phyloP scores from a whole-genome alignment of 2,113 vertebrate genomes.

The Saguinus imperator region DNA sequence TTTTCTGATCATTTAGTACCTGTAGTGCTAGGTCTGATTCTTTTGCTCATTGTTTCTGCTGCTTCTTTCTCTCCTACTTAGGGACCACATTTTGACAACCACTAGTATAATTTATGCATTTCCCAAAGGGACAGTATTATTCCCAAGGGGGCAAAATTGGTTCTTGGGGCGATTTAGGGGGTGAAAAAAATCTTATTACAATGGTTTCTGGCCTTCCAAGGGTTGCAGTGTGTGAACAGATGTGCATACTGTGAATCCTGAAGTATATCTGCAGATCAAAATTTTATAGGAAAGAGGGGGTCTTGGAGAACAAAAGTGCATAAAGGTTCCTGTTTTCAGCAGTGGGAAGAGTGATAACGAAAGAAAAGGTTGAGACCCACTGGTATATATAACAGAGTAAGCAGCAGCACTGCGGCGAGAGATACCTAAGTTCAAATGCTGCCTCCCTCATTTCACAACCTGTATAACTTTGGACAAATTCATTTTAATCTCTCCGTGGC shows the following conservation, averaged over 20 bases:
- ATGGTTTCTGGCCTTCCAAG: not conserved
- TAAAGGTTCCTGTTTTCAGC: not conserved
- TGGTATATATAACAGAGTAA: not conserved
- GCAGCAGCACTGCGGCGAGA: rapidly evolving
- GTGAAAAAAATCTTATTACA: not conserved
- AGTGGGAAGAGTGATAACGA: not conserved
- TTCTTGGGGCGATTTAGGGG: not conserved
- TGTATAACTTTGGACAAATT: not conserved
- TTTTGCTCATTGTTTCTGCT: not conserved
- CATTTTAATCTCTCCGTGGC: not conserved
- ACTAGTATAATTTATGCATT: not conserved
- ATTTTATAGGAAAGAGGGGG: not conserved
- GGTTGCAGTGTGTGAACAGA: not conserved
- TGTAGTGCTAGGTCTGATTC: not conserved
- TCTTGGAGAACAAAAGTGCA: not conserved
- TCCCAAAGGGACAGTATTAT: not conserved
- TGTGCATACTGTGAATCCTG: too few species aligned
- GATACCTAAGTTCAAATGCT: not conserved
- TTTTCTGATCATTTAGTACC: not conserved
- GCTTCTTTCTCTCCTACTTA: not conserved
- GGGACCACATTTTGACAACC: not conserved
- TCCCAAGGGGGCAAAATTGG: not conserved
- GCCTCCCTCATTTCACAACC: not conserved
- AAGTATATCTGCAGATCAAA: not conserved
- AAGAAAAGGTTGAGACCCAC: not conserved